Base-by-base conservation (phyloP, 2,797 vertebrate genomes). In the Urosaurus nigricauda region DNA sequence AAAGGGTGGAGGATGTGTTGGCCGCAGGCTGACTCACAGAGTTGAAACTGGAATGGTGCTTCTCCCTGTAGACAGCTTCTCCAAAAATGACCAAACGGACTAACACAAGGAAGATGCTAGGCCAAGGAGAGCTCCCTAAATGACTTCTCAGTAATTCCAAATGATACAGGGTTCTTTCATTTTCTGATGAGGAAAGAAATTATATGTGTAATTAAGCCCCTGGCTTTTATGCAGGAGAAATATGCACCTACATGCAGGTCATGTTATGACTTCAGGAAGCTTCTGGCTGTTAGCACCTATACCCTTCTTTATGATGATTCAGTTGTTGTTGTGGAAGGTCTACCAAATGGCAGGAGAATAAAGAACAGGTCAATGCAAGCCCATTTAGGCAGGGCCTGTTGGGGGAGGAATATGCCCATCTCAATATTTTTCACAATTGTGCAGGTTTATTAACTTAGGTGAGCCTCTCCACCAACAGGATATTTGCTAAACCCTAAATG, bases 221-320 rank as follows among this genome's bases (percentile, higher is more conserved):
- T 19, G n/a, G 37, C 35, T 17, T 68, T 68, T 37, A 37, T 73
- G 9, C n/a, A 73, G 5, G 7, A 6, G n/a, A 73, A 73, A 37
- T 2, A 19, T 4, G 0, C 0, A 37, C 16, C 7, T 3, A 73
- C 2, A 17, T 17, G n/a, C n/a, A 37, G n/a, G 16, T 5, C n/a
- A 73, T 37, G 1, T 73, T n/a, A 73, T n/a, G 70, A 35, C n/a
- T 35, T 73, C 17, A 68, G 65, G 65, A 68, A 68, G 11, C 26
- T 68, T 68, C 65, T 68, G 0, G 1, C 9, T 68, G 9, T 12
- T 68, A 32, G 32, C 65, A 32, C 9, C 29, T 32, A 9, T 29
- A 29, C 2, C 35, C 14, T 73, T 37, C 5, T 8, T 37, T 35
- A 73, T 37, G 35, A 14, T 2, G 14, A 19, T 73, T 37, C 35